phyloP scores from a whole-genome alignment of 2,888 invertebrate genomes.

The Spodoptera picta region DNA sequence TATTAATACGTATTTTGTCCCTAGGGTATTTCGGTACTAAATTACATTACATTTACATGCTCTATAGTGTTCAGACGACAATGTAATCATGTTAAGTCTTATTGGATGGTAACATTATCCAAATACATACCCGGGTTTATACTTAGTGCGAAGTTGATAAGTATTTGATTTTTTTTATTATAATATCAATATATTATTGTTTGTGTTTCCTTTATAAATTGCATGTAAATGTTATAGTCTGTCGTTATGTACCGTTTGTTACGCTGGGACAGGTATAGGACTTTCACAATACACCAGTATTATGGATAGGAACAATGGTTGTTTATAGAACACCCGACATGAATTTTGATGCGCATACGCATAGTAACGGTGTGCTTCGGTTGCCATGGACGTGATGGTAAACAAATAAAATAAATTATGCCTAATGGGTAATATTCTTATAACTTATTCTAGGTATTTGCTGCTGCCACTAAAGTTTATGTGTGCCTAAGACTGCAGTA shows the following conservation, averaged over 20 bases:
- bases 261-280: slow-evolving; percentile 45
- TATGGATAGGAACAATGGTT: slow-evolving; percentile 77
- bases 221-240: slow-evolving; percentile 24
- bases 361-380: slow-evolving; percentile 60
- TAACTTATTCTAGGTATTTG: background rate
- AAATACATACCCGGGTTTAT: too few relatives aligned
- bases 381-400: slow-evolving; percentile 52
- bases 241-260: slow-evolving; percentile 47
- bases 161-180: too few relatives aligned
- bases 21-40: slow-evolving; percentile 8
- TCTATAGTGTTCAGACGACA: background rate
- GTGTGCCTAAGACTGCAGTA: slow-evolving; percentile 12
- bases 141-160: too few relatives aligned
- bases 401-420: slow-evolving; percentile 54
- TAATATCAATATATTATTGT: too few relatives aligned
- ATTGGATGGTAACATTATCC: too few relatives aligned
- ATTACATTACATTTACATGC: slow-evolving; percentile 22
- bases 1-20: slow-evolving; percentile 9
- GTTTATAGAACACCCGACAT: slow-evolving; percentile 73
- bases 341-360: slow-evolving; percentile 73
- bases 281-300: slow-evolving; percentile 65
- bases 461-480: slow-evolving; percentile 12
- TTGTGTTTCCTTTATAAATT: too few relatives aligned
- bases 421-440: slow-evolving; percentile 7
- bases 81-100: too few relatives aligned